Evolutionary conservation across 1,140 invertebrate species (phyloP).

Genomic region (Drosophila guanche): DNA sequence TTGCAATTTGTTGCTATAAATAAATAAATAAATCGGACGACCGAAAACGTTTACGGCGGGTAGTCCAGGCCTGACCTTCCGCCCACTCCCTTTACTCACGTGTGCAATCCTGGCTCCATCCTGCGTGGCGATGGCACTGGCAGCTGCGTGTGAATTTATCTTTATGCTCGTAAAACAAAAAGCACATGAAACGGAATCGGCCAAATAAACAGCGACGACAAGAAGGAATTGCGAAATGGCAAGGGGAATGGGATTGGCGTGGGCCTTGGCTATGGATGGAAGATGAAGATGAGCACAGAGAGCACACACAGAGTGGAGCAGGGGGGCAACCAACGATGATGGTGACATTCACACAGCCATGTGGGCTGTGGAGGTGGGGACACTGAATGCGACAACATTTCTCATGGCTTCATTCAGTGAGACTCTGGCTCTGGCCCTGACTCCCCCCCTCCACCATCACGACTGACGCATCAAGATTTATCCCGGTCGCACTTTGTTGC

Average conservation of each 20-base stretch:
- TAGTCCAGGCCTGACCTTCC: conserved; percentile 16
- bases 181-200: conserved; percentile 68
- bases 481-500: conserved; percentile 53
- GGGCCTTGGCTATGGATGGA: background rate
- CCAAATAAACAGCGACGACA: conserved; percentile 71
- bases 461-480: conserved; percentile 70
- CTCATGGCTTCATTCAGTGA: conserved; percentile 71
- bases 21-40: conserved; percentile 79
- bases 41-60: conserved; percentile 39
- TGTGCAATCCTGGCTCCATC: conserved; percentile 6
- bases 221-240: conserved; percentile 3
- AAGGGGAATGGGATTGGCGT: background rate
- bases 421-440: background rate
- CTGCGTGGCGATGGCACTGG: conserved; percentile 31
- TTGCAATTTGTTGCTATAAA: conserved; percentile 81
- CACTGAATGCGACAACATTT: conserved; percentile 68
- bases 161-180: conserved; percentile 78
- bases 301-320: no score
- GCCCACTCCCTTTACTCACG: background rate
- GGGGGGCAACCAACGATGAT: conserved; percentile 4
- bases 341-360: conserved; percentile 46
- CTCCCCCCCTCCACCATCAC: conserved; percentile 4
- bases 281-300: no score
- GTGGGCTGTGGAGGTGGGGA: background rate
- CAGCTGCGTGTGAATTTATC: conserved; percentile 74